These are phyloP conservation scores for Neogobius melanostomus DNA, from an alignment of 2,113 vertebrate species.

Conservation along the genomic window DNA sequence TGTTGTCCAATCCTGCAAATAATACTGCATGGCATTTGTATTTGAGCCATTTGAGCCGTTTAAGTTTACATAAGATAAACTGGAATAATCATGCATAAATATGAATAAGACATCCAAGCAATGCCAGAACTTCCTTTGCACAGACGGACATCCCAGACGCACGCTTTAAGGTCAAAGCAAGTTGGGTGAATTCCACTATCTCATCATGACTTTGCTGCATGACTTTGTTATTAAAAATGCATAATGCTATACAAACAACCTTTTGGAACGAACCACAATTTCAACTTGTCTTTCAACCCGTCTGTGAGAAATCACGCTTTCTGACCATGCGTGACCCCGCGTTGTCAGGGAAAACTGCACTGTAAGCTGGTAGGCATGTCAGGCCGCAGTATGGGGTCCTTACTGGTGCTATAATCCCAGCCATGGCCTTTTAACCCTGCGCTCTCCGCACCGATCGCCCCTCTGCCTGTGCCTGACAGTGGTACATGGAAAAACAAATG, in stretches of 20 bases:
- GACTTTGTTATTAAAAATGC: slow-evolving; percentile 24
- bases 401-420: slow-evolving; percentile 74
- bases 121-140: not conserved
- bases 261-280: slow-evolving; percentile 32
- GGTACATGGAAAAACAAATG: slow-evolving; percentile 76
- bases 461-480: slow-evolving; percentile 61
- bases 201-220: slow-evolving; percentile 40
- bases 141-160: not conserved
- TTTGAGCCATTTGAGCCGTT: no score
- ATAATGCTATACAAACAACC: slow-evolving; percentile 47
- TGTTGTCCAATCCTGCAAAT: no score
- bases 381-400: slow-evolving; percentile 73
- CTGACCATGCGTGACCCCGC: slow-evolving; percentile 65
- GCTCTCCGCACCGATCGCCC: slow-evolving; percentile 51
- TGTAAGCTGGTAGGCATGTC: slow-evolving; percentile 75
- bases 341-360: slow-evolving; percentile 75
- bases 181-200: not conserved
- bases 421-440: slow-evolving; percentile 73
- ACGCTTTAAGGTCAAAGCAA: slow-evolving; percentile 19
- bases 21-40: no score
- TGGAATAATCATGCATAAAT: not conserved
- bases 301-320: slow-evolving; percentile 65
- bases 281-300: slow-evolving; percentile 62
- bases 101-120: not conserved
- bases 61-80: not conserved